Evolutionary conservation across 2,797 vertebrate genomes (phyloP).

Genomic region (Anguilla megastoma): DNA sequence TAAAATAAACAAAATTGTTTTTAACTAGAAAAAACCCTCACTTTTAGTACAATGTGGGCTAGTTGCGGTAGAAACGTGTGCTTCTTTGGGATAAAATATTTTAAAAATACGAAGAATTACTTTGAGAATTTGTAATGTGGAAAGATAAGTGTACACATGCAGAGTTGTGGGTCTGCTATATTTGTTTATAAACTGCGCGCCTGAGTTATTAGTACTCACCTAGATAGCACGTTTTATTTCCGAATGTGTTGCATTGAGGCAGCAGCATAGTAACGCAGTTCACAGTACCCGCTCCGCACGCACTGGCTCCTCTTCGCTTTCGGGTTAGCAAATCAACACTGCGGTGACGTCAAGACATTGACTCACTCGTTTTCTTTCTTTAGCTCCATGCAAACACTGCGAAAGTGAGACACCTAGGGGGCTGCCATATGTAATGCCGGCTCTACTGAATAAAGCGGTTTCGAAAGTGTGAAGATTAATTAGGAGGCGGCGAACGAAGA

Average conservation of each 20-base stretch:
- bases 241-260: conserved; percentile 62
- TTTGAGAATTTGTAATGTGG: background rate
- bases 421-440: conserved; percentile 70
- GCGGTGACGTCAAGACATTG: conserved; percentile 76
- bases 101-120: conserved; percentile 3
- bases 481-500: background rate
- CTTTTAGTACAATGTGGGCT: background rate
- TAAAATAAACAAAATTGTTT: background rate
- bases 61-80: conserved; percentile 5
- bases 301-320: conserved; percentile 76
- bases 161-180: background rate
- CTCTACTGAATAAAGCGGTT: conserved; percentile 26
- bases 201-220: conserved; percentile 65
- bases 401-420: conserved; percentile 63
- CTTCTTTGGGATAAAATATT: background rate
- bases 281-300: conserved; percentile 89
- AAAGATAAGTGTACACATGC: conserved; percentile 13
- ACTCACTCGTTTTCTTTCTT: conserved; percentile 67
- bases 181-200: conserved; percentile 32
- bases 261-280: conserved; percentile 83
- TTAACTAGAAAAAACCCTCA: background rate
- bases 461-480: conserved; percentile 25
- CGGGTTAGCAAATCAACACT: conserved; percentile 84
- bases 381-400: conserved; percentile 53
- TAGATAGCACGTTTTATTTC: conserved; percentile 54